Base-by-base conservation (phyloP, 1,140 invertebrate genomes). In the Maniola jurtina region DNA sequence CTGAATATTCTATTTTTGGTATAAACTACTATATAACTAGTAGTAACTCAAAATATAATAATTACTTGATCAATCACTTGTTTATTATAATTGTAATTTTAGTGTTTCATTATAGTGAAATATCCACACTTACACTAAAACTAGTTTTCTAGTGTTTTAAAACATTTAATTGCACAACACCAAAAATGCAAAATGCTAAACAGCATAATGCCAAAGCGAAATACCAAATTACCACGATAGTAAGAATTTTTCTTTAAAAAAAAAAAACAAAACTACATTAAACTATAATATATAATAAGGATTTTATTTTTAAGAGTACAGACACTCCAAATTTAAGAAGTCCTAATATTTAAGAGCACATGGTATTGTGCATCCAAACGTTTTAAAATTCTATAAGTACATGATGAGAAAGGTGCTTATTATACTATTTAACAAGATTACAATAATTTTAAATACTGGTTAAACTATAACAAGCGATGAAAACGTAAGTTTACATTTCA, bases 391-490 rank as follows among this genome's bases (percentile, higher is more conserved):
- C 47, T 33, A 33, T 68, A 63, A 68, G 60, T 68, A 68, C 60
- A 63, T 63, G 36, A 52, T 58, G 35, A 34, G 35, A 61, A 38
- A 52, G 55, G 36, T 64, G 42, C 60, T 42, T 52, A 58, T 45
- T 64, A 59, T 38, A 59, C 47, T 64, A 61, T 56, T 61, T 50
- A 69, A 64, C 59, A 69, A 61, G 33, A 15, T 55, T 57, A 57
- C 42, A 55, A 45, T 61, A 64, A 66, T 69, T 69, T 56, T 55
- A 36, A 64, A 68, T 68, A 68, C 66, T 64, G 56, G 64, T 64
- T 45, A 47, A 66, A 66, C 36, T 55, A 13, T 47, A 61, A 61
- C 34, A 67, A 57, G 6, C 14, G 13, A 54, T 55, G 55, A 63
- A 66, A 55, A 61, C 16, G 25, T 52, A 61, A 40, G 14, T 40